A percentile compares a stretch with the other conserved stretches of the same genome.
Conservation (phyloP, 2,888 invertebrate species). For the Lissonota sp. region DNA sequence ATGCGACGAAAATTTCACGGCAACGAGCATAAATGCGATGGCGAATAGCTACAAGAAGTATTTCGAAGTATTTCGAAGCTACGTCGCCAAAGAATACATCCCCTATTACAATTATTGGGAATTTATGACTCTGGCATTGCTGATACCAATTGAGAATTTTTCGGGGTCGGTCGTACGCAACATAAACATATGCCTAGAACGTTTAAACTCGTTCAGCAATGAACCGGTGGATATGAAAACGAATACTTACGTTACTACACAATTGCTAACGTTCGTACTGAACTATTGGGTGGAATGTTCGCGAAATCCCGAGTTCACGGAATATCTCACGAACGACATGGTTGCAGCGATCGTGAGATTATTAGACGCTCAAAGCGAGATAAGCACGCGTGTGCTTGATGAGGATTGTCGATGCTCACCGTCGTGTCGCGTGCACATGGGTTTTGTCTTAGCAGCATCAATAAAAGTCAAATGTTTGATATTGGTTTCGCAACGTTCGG, state of each 20-base stretch:
- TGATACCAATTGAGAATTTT: too few species aligned
- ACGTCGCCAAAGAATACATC: too few species aligned
- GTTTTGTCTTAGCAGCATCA: slow-evolving; percentile 19
- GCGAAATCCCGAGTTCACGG: neutral
- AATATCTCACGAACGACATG: slow-evolving; percentile 6
- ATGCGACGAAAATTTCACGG: slow-evolving; percentile 24
- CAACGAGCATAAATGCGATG: slow-evolving; percentile 10
- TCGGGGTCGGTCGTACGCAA: too few species aligned
- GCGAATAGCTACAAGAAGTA: too few species aligned
- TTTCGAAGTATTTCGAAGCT: too few species aligned
- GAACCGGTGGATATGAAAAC: slow-evolving; percentile 14
- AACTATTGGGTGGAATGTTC: slow-evolving; percentile 47
- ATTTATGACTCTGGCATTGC: too few species aligned
- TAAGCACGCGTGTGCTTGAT: slow-evolving; percentile 10
- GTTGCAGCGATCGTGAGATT: slow-evolving; percentile 30
- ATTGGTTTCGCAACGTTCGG: slow-evolving; percentile 1
- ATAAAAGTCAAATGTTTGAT: slow-evolving; percentile 38
- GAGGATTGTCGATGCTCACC: slow-evolving; percentile 37
- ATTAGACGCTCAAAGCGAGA: slow-evolving; percentile 16
- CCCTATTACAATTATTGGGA: too few species aligned
- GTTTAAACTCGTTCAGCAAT: neutral
- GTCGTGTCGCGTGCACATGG: slow-evolving; percentile 20
- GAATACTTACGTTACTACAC: slow-evolving; percentile 28
- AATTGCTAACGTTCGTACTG: slow-evolving; percentile 30
- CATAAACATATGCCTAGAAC: neutral